Percentiles rank a stretch among this genome's conserved stretches.
Evolutionary conservation across 2,797 vertebrate species (phyloP).

Genomic region (Phrynocephalus guinanensis): DNA sequence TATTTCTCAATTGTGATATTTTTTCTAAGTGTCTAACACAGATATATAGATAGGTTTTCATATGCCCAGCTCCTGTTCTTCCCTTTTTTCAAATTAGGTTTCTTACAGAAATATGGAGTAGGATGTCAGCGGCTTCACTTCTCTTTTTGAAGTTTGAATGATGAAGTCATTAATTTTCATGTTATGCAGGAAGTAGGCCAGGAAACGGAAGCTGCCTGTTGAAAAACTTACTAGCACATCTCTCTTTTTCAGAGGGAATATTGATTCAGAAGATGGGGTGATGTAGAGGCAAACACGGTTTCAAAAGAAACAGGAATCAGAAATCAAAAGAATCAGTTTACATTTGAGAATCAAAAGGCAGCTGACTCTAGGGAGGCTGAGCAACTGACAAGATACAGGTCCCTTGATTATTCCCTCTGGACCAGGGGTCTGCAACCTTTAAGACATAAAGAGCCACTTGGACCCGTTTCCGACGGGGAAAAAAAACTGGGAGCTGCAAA

Average conservation of each 20-base stretch:
- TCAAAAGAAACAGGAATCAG: not conserved
- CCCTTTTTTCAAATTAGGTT: not conserved
- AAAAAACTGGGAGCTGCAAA: too few relatives aligned
- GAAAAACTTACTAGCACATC: constrained; percentile 16
- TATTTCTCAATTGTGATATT: not conserved
- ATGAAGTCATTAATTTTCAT: constrained; percentile 32
- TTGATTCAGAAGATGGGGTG: constrained; percentile 5
- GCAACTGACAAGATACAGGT: not conserved
- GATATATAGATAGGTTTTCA: not conserved
- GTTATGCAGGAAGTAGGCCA: constrained; percentile 15
- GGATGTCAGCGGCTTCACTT: not conserved
- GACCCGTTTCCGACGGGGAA: too few relatives aligned
- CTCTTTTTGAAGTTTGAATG: constrained; percentile 9
- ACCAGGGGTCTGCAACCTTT: too few relatives aligned
- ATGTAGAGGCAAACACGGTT: constrained; percentile 7
- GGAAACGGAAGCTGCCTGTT: constrained; percentile 5
- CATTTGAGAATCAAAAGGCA: not conserved
- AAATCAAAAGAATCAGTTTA: not conserved
- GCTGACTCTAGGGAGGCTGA: not conserved
- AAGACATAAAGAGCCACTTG: too few relatives aligned
- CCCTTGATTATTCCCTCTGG: not conserved
- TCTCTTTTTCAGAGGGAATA: constrained; percentile 3
- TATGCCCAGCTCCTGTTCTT: not conserved
- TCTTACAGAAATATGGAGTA: not conserved
- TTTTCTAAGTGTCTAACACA: too few relatives aligned